Evolutionary conservation across 2,113 vertebrate genomes (phyloP).

Genomic region (Chionodraco myersi): DNA sequence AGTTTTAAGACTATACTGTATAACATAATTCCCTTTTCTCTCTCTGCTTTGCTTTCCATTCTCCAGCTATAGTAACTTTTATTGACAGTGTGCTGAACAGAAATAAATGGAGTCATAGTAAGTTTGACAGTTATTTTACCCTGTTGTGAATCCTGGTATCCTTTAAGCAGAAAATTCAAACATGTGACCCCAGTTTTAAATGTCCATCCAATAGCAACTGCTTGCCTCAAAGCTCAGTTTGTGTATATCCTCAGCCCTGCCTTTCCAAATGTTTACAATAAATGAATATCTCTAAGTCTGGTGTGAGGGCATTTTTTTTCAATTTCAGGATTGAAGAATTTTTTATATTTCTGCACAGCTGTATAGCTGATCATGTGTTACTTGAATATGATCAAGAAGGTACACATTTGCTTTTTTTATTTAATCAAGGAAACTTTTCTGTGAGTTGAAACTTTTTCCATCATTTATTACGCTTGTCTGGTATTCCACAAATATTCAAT

Average conservation of each 20-base stretch:
- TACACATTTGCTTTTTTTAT: too few relatives aligned
- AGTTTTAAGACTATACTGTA: slow-evolving; percentile 20
- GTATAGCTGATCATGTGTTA: background rate
- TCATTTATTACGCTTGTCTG: background rate
- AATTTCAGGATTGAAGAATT: background rate
- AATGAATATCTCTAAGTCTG: slow-evolving; percentile 85
- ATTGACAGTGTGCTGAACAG: background rate
- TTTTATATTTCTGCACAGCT: background rate
- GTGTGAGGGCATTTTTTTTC: slow-evolving; percentile 14
- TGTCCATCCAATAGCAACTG: slow-evolving; percentile 2
- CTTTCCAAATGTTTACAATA: slow-evolving; percentile 92
- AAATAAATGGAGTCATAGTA: background rate
- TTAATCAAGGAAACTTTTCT: too few relatives aligned
- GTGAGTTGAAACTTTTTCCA: too few relatives aligned
- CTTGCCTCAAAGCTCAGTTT: slow-evolving; percentile 30
- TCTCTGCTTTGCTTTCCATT: background rate
- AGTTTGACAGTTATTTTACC: background rate
- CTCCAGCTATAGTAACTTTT: background rate
- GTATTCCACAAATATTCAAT: too few relatives aligned
- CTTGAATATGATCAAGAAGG: background rate
- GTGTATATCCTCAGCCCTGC: slow-evolving; percentile 83
- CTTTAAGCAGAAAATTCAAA: slow-evolving; percentile 34
- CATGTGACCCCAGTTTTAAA: slow-evolving; percentile 11
- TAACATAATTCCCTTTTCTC: background rate
- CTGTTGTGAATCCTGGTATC: background rate